phyloP scores from a whole-genome alignment of 64 coral and sea anemone genomes.

The Montipora sp. region DNA sequence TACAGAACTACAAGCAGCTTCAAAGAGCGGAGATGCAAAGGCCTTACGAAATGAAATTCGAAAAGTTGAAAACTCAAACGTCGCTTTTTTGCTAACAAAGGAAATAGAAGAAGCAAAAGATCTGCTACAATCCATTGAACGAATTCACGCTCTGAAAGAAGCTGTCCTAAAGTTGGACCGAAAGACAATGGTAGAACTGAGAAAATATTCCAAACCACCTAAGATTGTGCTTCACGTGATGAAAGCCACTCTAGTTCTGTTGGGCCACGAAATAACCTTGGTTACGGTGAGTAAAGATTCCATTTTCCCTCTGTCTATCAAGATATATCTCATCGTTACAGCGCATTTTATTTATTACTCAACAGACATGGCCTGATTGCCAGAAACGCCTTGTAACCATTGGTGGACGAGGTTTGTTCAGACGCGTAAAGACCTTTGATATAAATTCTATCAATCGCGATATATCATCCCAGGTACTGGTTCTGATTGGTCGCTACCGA shows the following conservation, averaged over 20 bases:
- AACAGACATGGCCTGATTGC: background rate
- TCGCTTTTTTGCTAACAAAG: background rate
- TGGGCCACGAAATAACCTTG: background rate
- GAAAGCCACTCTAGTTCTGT: background rate
- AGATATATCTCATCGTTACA: background rate
- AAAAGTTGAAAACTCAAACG: background rate
- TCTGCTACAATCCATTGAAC: background rate
- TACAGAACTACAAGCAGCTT: background rate
- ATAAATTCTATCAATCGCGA: background rate
- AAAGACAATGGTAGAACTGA: constrained; percentile 11
- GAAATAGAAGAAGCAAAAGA: background rate
- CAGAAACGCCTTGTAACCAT: background rate
- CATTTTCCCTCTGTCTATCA: background rate
- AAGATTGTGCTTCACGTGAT: constrained; percentile 1
- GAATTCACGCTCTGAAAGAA: constrained; percentile 4
- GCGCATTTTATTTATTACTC: background rate
- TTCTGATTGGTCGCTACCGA: background rate
- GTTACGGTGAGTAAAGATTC: background rate
- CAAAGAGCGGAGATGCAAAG: background rate
- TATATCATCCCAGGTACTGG: background rate
- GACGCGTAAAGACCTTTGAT: background rate
- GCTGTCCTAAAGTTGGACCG: background rate
- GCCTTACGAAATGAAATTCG: background rate
- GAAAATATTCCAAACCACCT: constrained; percentile 5
- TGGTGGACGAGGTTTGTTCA: background rate